Base-by-base conservation (phyloP, 2,888 invertebrate genomes). In the Euplexia lucipara region DNA sequence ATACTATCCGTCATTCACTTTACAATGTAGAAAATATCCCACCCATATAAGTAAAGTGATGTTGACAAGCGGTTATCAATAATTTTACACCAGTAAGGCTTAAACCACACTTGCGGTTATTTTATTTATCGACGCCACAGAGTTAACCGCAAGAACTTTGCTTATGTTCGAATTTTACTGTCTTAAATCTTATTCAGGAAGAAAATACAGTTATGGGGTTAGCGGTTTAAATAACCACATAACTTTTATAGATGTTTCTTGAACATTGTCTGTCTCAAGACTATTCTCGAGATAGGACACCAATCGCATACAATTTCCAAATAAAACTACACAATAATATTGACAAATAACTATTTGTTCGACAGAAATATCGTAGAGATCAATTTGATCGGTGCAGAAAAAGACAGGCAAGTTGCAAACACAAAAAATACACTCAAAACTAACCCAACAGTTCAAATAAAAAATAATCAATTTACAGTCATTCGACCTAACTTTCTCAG, bases 301-400 rank as follows among this genome's bases (percentile, higher is more conserved):
- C 8, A 16, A 18, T 9, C 14, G 30, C 5, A 12, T 10, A 14
- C 10, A 6, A 20, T n/a, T 45, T 32, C 8, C 0, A 47, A 8
- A 30, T 4, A 14, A 14, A 12, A 34, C 14, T 26, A 20, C 16
- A 34, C 34, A 49, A n/a, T 9, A n/a, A 18, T 44, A 53, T 37
- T 70, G n/a, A 73, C 8, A 41, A n/a, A 26, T 51, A 35, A 47
- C 26, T 77, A 67, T 84, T 88, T 89, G 70, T 85, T 86, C 82
- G 77, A 86, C 94, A 94, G 94, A 91, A 94, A 94, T 88, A 92
- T 93, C 81, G 81, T 92, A 88, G 94, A 93, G 78, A 91, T 94
- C 79, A 88, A 87, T 84, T 83, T 93, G 79, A 87, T 84, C 75
- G 88, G 80, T 66, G 82, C 85, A 67, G 86, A 78, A 70, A 86